Base-by-base conservation (phyloP, 30 jellyfish, hydroid and myxozoan genomes). In the Thelohanellus kitauei region DNA sequence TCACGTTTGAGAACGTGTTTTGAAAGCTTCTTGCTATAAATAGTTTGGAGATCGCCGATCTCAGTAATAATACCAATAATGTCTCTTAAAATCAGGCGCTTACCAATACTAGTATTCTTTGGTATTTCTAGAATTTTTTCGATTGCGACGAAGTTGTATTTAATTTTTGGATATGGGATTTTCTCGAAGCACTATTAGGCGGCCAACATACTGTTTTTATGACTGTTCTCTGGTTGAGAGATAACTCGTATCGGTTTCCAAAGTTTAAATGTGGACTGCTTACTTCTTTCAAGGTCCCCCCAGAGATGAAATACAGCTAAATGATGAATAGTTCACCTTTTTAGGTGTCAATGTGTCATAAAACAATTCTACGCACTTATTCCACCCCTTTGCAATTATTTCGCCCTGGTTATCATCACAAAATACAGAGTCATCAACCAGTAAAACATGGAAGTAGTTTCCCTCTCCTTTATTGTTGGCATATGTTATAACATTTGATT, bases 401-500 rank as follows among this genome's bases (percentile, higher is more conserved):
- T 73, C 93, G 5, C 93, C 93, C 93, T 73, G 57, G n/a, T 53
- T 2, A 11, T 11, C 34, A 11, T 1, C 37, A 3, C 2, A 33
- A 44, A 69, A 44, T 32, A 71, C 91, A 19, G 64, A 17, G 43
- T 71, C 84, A 51, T 71, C 91, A 8, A 58, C 48, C 14, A 71
- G 60, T 34, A 60, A 86, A 5, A 61, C 41, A 51, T 40, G 60
- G 51, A 71, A 71, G 22, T 60, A 66, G 19, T 64, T 62, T 31
- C 91, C 91, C 44, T 71, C 87, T 3, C 91, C 91, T 54, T 37
- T 71, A 17, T 86, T 53, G 40, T 71, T 71, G 30, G 67, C 56
- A 84, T 84, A 71, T 0, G 66, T 45, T 17, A 86, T 40, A 23
- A 71, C 54, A 10, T 59, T 18, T 2, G 87, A 37, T 55, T 71